These are phyloP conservation scores for Acestrorhynchus altus DNA, from an alignment of 2,797 vertebrate species.

Conservation along the genomic window DNA sequence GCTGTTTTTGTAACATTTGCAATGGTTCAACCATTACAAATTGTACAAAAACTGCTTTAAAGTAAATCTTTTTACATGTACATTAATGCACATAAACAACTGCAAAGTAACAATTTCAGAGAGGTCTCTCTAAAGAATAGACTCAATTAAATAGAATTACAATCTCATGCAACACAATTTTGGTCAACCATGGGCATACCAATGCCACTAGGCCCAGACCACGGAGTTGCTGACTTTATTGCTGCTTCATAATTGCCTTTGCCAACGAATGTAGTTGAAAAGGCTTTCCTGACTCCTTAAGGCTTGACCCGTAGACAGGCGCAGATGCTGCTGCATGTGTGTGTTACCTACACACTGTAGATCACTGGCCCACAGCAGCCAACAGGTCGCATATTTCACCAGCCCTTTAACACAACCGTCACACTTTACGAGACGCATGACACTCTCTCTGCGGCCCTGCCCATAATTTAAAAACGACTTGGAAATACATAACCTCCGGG, in stretches of 20 bases:
- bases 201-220: not conserved
- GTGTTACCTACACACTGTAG: conserved; percentile 21
- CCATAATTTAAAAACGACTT: conserved; percentile 57
- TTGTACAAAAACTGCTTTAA: no score
- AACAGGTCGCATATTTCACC: conserved; percentile 54
- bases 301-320: not conserved
- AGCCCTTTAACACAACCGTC: conserved; percentile 53
- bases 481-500: conserved; percentile 61
- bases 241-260: not conserved
- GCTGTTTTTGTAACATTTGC: no score
- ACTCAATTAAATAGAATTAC: no score
- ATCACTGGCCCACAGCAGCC: conserved; percentile 38
- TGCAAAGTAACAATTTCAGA: no score
- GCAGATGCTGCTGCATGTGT: conserved; percentile 8
- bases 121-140: not conserved
- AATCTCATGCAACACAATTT: not conserved
- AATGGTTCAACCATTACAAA: no score
- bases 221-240: not conserved
- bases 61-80: no score
- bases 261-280: not conserved
- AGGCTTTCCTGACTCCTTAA: not conserved
- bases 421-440: conserved; percentile 54
- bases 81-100: no score
- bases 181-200: not conserved
- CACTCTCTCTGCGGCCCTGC: conserved; percentile 50